Conservation (phyloP, 35 echinoderm and acorn worm species). For the Anneissia japonica region DNA sequence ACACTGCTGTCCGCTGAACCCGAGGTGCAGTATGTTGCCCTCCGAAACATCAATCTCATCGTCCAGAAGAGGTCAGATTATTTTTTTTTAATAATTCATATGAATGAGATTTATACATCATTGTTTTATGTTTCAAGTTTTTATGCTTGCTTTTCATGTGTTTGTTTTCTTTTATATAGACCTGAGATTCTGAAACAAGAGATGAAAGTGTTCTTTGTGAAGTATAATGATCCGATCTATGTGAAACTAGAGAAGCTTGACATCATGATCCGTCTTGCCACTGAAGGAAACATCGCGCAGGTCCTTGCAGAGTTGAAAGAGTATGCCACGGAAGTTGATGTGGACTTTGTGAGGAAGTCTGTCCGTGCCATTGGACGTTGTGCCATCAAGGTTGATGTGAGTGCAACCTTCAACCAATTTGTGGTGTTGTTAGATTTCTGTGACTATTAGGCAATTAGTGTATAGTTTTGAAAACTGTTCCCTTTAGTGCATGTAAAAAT, state of each 20-base stretch:
- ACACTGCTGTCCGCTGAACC: conserved; percentile 96
- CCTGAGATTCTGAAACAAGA: conserved; percentile 96
- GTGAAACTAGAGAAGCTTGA: conserved; percentile 99
- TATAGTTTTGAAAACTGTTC: not conserved
- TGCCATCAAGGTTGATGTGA: conserved; percentile 98
- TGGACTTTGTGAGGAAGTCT: conserved; percentile 99
- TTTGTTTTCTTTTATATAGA: conserved; percentile 24
- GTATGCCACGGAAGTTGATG: conserved; percentile 98
- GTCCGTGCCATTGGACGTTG: conserved; percentile 95
- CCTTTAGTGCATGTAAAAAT: not conserved
- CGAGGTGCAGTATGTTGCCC: conserved; percentile 94
- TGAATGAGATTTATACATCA: not conserved
- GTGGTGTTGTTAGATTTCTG: not conserved
- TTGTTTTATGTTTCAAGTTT: not conserved
- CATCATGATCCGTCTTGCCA: conserved; percentile 98
- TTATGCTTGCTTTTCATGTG: not conserved
- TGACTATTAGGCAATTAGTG: not conserved
- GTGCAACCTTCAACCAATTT: not conserved
- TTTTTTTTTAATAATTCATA: not conserved
- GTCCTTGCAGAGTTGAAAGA: conserved; percentile 97
- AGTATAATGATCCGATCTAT: conserved; percentile 99
- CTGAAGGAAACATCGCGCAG: conserved; percentile 92
- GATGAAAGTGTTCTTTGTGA: conserved; percentile 99
- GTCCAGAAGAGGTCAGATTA: conserved; percentile 87
- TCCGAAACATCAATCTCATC: conserved; percentile 96